Evolutionary conservation across 2,113 vertebrate genomes (phyloP), one percentile per base, ranked within the genome.

Genomic region (Phasianus colchicus): DNA sequence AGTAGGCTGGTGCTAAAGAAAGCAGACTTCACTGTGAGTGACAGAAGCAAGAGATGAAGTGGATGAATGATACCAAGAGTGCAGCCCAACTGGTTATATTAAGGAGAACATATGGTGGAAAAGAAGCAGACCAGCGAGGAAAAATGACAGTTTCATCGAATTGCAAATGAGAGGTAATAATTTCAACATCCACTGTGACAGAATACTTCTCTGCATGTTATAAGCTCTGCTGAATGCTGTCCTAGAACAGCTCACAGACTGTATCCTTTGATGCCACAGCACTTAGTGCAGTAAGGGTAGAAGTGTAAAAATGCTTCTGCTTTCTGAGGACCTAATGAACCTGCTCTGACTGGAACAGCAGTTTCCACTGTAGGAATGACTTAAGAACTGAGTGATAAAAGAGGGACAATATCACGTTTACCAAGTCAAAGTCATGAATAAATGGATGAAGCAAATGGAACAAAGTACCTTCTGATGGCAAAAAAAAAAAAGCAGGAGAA

Each of bases 401-500:
- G 65, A 34, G 5, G 77, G 25, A 86, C 55, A 92, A 70, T 90
- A 83, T 73, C 79, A 67, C 32, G 77, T 83, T 38, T 80, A 77
- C 36, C 20, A 69, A 79, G 78, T 61, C 55, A 81, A 89, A 93
- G 61, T 87, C 67, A 80, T 92, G 82, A 67, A 96, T 91, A 94
- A 94, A 92, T 89, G 89, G 67, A 95, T 94, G 85, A 83, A 94
- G 63, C 20, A 78, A 93, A 52, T 11, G n/a, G 75, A 78, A 89
- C 4, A 82, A 70, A 78, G n/a, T 38, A 87, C 13, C n/a, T 21
- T 65, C 29, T 24, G 54, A 60, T n/a, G 20, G 84, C 36, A 85
- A 80, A 90, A 57, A 85, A 80, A 90, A 57, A 40, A 34, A 40
- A 34, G 25, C 27, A 54, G 52, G 9, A 54, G 52, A 29, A 54